These are phyloP conservation scores for Adineta ricciae DNA, from an alignment of 2,888 invertebrate genomes.

Conservation along the genomic window DNA sequence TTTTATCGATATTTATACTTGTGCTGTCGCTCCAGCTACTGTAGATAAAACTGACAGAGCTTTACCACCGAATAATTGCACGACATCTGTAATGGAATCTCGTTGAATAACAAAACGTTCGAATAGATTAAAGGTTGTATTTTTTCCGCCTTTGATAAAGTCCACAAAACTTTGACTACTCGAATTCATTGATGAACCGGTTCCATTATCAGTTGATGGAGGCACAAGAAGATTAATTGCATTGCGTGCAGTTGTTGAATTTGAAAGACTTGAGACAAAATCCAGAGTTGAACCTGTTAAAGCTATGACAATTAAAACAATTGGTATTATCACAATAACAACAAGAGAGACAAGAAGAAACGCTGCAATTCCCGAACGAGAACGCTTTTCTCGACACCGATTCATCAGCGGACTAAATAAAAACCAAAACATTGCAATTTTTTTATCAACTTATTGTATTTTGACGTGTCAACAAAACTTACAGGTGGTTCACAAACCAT, in stretches of 20 bases:
- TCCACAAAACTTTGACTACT: neutral
- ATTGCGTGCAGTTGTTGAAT: slow-evolving; percentile 7
- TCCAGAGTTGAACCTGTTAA: neutral
- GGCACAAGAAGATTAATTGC: slow-evolving; percentile 11
- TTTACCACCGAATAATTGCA: slow-evolving; percentile 16
- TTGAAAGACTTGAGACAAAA: neutral
- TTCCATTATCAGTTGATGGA: neutral
- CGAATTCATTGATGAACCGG: neutral
- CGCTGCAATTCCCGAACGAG: neutral
- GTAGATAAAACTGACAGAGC: neutral
- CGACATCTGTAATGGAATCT: neutral
- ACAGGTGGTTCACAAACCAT: neutral
- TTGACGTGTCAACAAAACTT: neutral
- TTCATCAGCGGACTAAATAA: neutral
- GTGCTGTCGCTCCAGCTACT: neutral
- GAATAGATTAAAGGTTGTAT: neutral
- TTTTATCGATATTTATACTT: neutral
- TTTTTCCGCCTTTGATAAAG: neutral
- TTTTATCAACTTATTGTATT: no score
- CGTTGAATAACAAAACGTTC: neutral
- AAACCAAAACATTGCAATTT: no score
- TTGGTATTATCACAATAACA: neutral
- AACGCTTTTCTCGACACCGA: neutral
- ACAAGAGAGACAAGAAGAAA: neutral
- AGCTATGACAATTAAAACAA: neutral